Evolutionary conservation across 2,113 vertebrate genomes (phyloP), one percentile per base, ranked within the genome.

Genomic region (Solea solea): DNA sequence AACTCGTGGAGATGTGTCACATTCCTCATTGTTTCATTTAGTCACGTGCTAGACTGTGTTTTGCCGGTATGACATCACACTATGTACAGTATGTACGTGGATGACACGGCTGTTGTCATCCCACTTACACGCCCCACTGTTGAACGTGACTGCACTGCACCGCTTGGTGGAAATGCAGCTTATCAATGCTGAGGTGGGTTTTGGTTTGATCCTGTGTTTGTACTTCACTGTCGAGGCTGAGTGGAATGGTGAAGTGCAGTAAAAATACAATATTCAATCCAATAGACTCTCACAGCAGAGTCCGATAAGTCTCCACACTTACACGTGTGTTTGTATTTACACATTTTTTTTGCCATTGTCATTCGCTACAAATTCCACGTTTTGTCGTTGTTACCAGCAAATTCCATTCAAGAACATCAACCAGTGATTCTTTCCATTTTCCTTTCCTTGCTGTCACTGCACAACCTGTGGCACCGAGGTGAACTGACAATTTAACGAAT

Each of bases 391-490:
- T 59, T n/a, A 12, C 41, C 61, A 57, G 40, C 65, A 45, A n/a
- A 45, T 68, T 25, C 39, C 21, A 49, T 42, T 66, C 27, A 25
- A 13, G 4, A 1, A 34, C 3, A 34, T 34, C 34, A 34, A 34
- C 0, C 5, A 34, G 3, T 34, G 3, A 34, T 34, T 60, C 11
- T 52, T 66, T 60, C 21, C 21, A 21, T 9, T 51, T 59, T 61
- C 63, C 61, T 69, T 39, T 69, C 77, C 82, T 85, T 76, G 64
- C 73, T 80, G 53, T 81, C 5, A 34, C 75, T 80, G 69, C 74
- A 75, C 65, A 80, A 73, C 63, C 5, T 84, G 78, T 84, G 74
- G 69, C 76, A 65, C 71, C 69, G 28, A 81, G 69, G 52, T 39
- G 39, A 72, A 52, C 69, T 64, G 65, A 78, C 67, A 56, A 60